These are phyloP conservation scores for Eupelmus urozonus DNA, from an alignment of 2,888 invertebrate genomes.

Conservation along the genomic window DNA sequence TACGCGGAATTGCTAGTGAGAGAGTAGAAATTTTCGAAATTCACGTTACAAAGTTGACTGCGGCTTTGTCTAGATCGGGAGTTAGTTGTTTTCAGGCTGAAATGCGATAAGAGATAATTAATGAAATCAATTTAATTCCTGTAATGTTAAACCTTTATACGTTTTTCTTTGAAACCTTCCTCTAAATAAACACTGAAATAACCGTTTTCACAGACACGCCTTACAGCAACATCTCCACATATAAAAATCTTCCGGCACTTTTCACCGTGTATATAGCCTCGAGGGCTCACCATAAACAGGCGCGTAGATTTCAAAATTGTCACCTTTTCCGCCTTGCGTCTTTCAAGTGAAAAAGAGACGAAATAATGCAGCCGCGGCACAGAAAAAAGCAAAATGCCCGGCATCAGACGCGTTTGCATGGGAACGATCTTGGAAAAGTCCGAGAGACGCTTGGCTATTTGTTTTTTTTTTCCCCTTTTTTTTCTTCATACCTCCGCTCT, in stretches of 20 bases:
- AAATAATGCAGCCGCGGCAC: neutral
- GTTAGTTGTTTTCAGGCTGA: neutral
- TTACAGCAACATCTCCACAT: neutral
- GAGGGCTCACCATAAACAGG: slow-evolving; percentile 26
- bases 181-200: too few species aligned
- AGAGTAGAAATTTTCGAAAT: neutral
- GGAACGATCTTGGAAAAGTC: slow-evolving; percentile 9
- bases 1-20: too few species aligned
- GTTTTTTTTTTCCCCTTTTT: too few species aligned
- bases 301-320: slow-evolving; percentile 6
- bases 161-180: too few species aligned
- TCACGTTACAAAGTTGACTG: neutral
- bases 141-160: too few species aligned
- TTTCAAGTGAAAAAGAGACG: neutral
- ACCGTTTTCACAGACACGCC: too few species aligned
- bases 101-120: too few species aligned
- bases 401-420: neutral
- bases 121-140: too few species aligned
- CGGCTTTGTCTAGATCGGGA: neutral
- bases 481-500: neutral
- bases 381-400: neutral
- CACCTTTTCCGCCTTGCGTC: too few species aligned
- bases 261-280: neutral
- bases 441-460: neutral
- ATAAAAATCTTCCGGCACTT: slow-evolving; percentile 35